Evolutionary conservation across 1,140 invertebrate species (phyloP), one percentile per base, ranked within the genome.

Genomic region (Hetaerina americana): DNA sequence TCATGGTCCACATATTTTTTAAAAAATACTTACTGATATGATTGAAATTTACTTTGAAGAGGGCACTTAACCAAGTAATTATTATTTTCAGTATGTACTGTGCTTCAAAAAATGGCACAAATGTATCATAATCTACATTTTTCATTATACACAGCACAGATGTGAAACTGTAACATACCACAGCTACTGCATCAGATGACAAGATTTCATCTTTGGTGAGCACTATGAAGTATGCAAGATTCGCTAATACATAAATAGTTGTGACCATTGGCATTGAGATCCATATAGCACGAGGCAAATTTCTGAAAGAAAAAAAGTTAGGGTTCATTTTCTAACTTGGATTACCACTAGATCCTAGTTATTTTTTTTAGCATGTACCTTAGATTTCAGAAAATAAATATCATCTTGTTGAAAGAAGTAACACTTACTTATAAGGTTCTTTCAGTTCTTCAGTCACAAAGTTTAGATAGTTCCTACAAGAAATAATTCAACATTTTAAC

Each of bases 361-460:
- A n/a, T n/a, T n/a, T n/a, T n/a, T n/a, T n/a, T n/a, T n/a, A n/a
- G n/a, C n/a, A n/a, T n/a, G n/a, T n/a, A n/a, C n/a, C n/a, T n/a
- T n/a, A n/a, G n/a, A n/a, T n/a, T n/a, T n/a, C n/a, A n/a, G n/a
- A n/a, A n/a, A n/a, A n/a, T n/a, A n/a, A n/a, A n/a, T n/a, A n/a
- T n/a, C n/a, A n/a, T n/a, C n/a, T n/a, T n/a, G n/a, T n/a, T n/a
- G n/a, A n/a, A n/a, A n/a, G n/a, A n/a, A n/a, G n/a, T n/a, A n/a
- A 69, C 70, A 80, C 81, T 84, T 84, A 92, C 86, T 89, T 91
- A 80, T 93, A 95, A 3, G 97, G 97, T 81, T 98, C 89, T 78
- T 92, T 87, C 0, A 99, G 79, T 80, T 99, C 97, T 83, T 99
- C 97, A 12, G 96, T 97, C 81, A 99, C 96, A 79, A 97, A 98